phyloP scores from a whole-genome alignment of 2,113 vertebrate species.

The cat (Felis catus) region DNA sequence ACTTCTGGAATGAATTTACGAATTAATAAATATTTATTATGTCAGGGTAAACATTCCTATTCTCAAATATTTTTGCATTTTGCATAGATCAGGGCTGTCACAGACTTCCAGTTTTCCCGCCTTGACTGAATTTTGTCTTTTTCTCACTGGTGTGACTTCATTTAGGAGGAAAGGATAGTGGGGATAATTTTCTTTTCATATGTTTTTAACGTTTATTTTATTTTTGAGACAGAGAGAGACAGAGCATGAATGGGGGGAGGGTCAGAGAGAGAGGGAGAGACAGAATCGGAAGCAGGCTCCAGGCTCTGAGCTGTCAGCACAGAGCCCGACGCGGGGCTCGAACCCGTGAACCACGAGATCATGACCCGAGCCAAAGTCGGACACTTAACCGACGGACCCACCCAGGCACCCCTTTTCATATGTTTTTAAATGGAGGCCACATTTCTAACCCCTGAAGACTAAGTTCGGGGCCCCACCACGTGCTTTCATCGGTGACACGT shows the following conservation, averaged over 20 bases:
- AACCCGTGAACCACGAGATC: too few species aligned
- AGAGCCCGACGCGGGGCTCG: too few species aligned
- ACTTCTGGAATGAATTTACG: conserved; percentile 10
- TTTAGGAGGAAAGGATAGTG: neutral
- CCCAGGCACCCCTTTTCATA: neutral
- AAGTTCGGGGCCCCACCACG: neutral
- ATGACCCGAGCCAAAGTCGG: too few species aligned
- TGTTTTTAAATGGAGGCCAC: neutral
- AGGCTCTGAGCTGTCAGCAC: too few species aligned
- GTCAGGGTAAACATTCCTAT: neutral
- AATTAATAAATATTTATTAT: conserved; percentile 23
- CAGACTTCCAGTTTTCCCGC: neutral
- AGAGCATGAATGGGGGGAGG: too few species aligned
- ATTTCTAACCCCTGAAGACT: neutral
- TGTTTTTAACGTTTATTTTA: neutral
- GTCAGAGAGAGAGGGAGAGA: too few species aligned
- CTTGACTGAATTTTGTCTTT: neutral
- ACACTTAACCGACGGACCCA: too few species aligned
- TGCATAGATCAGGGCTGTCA: neutral
- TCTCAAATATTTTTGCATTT: neutral
- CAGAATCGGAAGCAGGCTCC: too few species aligned
- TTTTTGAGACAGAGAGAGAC: too few species aligned
- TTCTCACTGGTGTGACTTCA: neutral
- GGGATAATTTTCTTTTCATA: neutral
- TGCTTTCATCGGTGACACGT: neutral